These are phyloP conservation scores for Neogale vison DNA, from an alignment of 2,113 vertebrate species.

Conservation along the genomic window DNA sequence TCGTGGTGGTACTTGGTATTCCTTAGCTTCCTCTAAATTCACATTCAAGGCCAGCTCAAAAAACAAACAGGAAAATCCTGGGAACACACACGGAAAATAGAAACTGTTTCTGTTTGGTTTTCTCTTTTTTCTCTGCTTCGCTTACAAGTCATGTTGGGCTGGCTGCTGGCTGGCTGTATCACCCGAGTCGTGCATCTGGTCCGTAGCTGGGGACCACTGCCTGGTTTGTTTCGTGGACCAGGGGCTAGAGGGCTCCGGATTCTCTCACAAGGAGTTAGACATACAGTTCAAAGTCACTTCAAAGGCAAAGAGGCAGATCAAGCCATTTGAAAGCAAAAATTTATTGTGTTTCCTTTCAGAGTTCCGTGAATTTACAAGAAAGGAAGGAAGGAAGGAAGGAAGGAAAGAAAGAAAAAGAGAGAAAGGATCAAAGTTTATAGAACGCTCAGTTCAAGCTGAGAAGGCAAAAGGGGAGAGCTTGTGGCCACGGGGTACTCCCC, in stretches of 20 bases:
- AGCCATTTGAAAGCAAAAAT: slow-evolving; percentile 75
- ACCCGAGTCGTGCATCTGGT: background rate
- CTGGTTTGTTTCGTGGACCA: slow-evolving; percentile 44
- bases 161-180: background rate
- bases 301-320: background rate
- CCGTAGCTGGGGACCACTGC: slow-evolving; percentile 31
- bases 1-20: background rate
- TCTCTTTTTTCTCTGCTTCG: background rate
- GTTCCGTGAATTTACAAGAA: slow-evolving; percentile 64
- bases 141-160: background rate
- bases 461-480: background rate
- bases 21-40: background rate
- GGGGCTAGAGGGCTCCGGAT: background rate
- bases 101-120: background rate
- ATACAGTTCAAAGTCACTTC: background rate
- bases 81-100: background rate
- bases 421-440: slow-evolving; percentile 54
- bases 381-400: background rate
- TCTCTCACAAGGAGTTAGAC: background rate
- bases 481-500: background rate
- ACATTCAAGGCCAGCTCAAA: background rate
- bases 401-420: background rate
- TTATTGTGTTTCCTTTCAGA: slow-evolving; percentile 82
- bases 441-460: slow-evolving; percentile 29
- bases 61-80: background rate